Conservation (phyloP, 2,113 vertebrate species). For the human (Homo sapiens) region DNA sequence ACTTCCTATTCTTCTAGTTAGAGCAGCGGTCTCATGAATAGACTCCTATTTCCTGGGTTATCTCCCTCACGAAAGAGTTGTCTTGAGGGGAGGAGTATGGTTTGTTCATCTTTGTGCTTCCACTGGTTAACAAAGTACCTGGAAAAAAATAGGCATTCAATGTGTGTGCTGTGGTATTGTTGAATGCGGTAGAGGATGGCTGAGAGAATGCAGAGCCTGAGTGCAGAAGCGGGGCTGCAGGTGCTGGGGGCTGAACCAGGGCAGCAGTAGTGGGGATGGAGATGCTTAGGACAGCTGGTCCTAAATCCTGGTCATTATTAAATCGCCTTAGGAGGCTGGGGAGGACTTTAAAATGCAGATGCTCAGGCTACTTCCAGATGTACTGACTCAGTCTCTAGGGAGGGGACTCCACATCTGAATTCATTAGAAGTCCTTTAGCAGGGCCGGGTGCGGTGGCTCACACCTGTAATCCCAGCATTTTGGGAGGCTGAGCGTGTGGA, state of each 20-base stretch:
- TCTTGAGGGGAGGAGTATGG: background rate
- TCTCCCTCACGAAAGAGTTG: background rate
- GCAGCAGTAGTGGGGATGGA: too few relatives aligned
- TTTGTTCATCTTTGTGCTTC: background rate
- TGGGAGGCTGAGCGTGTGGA: too few relatives aligned
- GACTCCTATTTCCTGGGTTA: background rate
- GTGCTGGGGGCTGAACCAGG: too few relatives aligned
- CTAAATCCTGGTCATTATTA: background rate
- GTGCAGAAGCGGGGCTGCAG: background rate
- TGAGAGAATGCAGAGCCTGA: too few relatives aligned
- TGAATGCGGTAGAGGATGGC: too few relatives aligned
- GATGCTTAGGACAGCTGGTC: background rate
- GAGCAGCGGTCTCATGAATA: background rate
- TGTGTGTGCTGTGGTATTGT: accelerated
- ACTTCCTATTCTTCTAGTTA: background rate
- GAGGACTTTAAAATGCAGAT: background rate
- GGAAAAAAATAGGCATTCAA: background rate
- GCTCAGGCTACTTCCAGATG: background rate
- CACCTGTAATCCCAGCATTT: too few relatives aligned
- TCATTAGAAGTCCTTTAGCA: background rate
- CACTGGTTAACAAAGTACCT: background rate
- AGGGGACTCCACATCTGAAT: background rate
- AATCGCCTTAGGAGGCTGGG: background rate
- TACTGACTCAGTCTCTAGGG: background rate
- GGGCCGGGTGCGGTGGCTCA: accelerated